A percentile compares a stretch with the other conserved stretches of the same genome.
Conservation (phyloP, 35 echinoderm and acorn worm genomes). For the Anneissia japonica region DNA sequence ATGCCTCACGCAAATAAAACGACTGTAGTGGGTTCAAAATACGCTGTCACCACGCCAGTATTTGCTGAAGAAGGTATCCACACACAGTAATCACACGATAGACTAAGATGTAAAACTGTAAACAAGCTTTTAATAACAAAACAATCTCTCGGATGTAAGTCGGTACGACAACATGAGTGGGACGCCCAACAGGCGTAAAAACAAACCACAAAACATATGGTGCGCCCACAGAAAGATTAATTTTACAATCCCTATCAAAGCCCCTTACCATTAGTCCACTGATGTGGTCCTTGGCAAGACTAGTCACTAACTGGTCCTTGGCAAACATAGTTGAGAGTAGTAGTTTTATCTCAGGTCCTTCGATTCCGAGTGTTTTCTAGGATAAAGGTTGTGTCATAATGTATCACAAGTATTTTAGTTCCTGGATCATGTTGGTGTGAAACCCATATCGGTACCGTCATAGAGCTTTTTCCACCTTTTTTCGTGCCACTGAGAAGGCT, state of each 20-base stretch:
- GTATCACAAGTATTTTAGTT: slow-evolving; percentile 31
- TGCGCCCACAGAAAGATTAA: slow-evolving; percentile 40
- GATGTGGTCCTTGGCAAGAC: slow-evolving; percentile 25
- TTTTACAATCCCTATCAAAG: slow-evolving; percentile 22
- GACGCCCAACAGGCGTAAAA: too few relatives aligned
- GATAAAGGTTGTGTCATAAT: slow-evolving; percentile 58
- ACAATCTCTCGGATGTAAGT: too few relatives aligned
- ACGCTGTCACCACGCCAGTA: too few relatives aligned
- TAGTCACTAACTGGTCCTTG: slow-evolving; percentile 19
- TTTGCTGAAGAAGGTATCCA: too few relatives aligned
- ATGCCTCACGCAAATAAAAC: too few relatives aligned
- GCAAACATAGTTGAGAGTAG: slow-evolving; percentile 48
- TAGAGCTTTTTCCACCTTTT: slow-evolving; percentile 1
- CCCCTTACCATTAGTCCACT: slow-evolving; percentile 37
- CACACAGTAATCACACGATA: too few relatives aligned
- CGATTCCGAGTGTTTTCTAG: slow-evolving; percentile 29
- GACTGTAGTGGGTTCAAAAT: too few relatives aligned
- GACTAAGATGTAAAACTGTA: too few relatives aligned
- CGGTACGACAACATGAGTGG: too few relatives aligned
- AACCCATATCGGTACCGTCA: slow-evolving; percentile 68
- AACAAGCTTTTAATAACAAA: too few relatives aligned
- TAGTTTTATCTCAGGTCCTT: slow-evolving; percentile 18
- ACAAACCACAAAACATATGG: too few relatives aligned
- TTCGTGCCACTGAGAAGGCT: background rate
- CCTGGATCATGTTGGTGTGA: slow-evolving; percentile 33